Base-by-base conservation (phyloP, 92 coral and sea anemone genomes). In the Siderastrea radians region DNA sequence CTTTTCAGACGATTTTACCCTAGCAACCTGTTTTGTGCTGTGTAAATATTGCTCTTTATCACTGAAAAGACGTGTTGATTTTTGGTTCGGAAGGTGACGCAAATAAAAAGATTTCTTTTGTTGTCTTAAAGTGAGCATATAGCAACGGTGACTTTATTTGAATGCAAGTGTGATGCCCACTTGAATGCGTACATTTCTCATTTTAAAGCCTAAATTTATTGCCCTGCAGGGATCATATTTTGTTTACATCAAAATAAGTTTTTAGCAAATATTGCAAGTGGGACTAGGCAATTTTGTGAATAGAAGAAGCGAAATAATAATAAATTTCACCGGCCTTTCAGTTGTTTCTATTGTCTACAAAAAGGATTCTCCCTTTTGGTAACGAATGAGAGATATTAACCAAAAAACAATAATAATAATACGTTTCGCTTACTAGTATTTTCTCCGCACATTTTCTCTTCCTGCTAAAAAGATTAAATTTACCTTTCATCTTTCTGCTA, bases 191-290 rank as follows among this genome's bases (percentile, higher is more conserved):
- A 59, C 15, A 13, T 55, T 49, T 45, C 81, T 38, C 17, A 4
- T 14, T 0, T 26, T 49, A 19, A 67, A 14, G 7, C 46, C 6
- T 46, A 47, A 38, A 66, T 81, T 16, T 17, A 58, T 69, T 48
- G 51, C 44, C 7, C 48, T 6, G 16, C 57, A 45, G n/a, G 45
- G n/a, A 45, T 67, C 11, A 59, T 59, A 69, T 57, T 74, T 80
- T 82, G 69, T 82, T 46, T 58, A 55, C 47, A 69, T 46, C 50
- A 82, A 82, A 82, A 47, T 55, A 74, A 58, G 78, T 54, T 81
- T 51, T 82, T 3, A 12, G 68, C 11, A 82, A 46, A 69, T 54
- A 54, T 44, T 14, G 52, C 52, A 43, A 54, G 53, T 3, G 17
- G 3, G 10, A 51, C 51, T 55, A 10, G 10, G 47, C 64, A 82